phyloP scores from a whole-genome alignment of 2,888 invertebrate species.

The Eupithecia centaureata region DNA sequence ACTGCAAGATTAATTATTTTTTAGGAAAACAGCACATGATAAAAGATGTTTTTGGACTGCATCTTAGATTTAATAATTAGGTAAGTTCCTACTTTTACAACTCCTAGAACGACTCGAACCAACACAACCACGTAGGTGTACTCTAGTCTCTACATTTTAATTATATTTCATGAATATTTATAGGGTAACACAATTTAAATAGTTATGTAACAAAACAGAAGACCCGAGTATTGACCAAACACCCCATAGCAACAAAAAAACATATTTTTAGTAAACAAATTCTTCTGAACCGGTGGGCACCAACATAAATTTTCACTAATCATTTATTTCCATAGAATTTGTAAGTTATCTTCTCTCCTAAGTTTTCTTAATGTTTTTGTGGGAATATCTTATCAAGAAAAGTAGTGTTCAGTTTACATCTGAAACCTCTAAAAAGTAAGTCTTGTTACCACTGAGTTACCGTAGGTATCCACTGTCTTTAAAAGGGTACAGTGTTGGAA shows the following conservation, averaged over 20 bases:
- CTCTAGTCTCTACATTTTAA: slow-evolving; percentile 9
- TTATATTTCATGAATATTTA: slow-evolving; percentile 23
- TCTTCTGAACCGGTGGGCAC: background rate
- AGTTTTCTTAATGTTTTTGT: background rate
- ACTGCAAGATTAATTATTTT: slow-evolving; percentile 3
- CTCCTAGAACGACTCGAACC: slow-evolving; percentile 9
- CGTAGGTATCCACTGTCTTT: background rate
- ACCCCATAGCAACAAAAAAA: slow-evolving; percentile 15
- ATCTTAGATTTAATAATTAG: slow-evolving; percentile 10
- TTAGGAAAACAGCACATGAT: slow-evolving; percentile 13
- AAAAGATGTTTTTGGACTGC: slow-evolving; percentile 23
- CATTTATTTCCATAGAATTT: background rate
- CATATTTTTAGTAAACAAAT: slow-evolving; percentile 21
- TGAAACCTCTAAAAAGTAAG: background rate
- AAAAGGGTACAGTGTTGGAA: background rate
- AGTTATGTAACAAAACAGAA: slow-evolving; percentile 35
- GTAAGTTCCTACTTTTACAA: slow-evolving; percentile 13
- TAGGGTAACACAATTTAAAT: slow-evolving; percentile 26
- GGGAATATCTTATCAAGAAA: background rate
- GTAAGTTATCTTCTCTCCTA: background rate
- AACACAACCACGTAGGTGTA: background rate
- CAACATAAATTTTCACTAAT: background rate
- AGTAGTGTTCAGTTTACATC: background rate
- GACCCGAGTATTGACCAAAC: slow-evolving; percentile 41
- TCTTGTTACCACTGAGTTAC: background rate